These are phyloP conservation scores for Pogonognathellus flavescens DNA, from an alignment of 1,140 invertebrate species.

Conservation along the genomic window DNA sequence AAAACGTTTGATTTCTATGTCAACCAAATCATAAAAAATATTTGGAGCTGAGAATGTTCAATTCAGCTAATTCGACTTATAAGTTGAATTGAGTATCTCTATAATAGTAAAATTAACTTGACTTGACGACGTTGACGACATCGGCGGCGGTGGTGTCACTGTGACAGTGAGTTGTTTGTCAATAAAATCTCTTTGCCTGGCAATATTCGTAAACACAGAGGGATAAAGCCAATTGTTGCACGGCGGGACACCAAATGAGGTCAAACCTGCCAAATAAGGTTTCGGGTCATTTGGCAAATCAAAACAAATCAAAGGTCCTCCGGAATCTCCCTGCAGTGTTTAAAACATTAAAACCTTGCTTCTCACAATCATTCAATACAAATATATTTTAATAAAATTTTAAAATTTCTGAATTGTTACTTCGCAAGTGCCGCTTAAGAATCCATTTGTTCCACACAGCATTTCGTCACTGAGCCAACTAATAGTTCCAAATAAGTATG, in stretches of 20 bases:
- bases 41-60: no score
- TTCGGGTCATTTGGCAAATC: slow-evolving; percentile 7
- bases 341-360: not conserved
- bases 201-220: slow-evolving; percentile 29
- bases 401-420: no score
- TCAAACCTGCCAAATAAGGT: slow-evolving; percentile 20
- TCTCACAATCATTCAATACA: no score
- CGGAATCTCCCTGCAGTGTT: slow-evolving; percentile 39
- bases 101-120: no score
- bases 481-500: not conserved
- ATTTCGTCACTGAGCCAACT: not conserved
- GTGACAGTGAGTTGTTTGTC: not conserved
- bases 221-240: not conserved
- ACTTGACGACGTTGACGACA: no score
- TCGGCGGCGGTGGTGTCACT: no score
- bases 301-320: slow-evolving; percentile 56
- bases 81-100: no score
- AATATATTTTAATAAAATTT: no score
- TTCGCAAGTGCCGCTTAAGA: not conserved
- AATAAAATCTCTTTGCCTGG: not conserved
- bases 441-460: not conserved
- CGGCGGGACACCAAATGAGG: no score
- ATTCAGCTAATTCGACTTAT: no score
- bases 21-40: no score
- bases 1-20: no score